These are phyloP conservation scores for Plebejus anna DNA, from an alignment of 2,888 invertebrate species.

Conservation along the genomic window DNA sequence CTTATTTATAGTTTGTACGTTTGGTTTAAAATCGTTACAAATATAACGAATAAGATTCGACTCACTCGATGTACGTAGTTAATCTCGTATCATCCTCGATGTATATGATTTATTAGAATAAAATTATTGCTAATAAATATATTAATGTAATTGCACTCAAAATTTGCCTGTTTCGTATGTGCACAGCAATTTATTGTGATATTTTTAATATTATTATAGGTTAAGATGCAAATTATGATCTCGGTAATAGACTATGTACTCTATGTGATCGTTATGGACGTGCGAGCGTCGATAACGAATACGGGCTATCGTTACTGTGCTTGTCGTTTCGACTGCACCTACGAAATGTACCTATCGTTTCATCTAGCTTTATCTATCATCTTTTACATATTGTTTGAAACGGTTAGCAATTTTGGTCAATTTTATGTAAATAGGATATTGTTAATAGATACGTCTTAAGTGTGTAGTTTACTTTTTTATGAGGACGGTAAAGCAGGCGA, in stretches of 20 bases:
- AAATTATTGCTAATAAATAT: constrained; percentile 58
- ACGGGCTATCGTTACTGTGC: constrained; percentile 52
- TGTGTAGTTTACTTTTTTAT: constrained; percentile 30
- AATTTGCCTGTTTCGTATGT: constrained; percentile 80
- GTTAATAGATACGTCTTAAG: constrained; percentile 48
- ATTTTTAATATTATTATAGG: constrained; percentile 78
- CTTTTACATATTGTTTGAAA: constrained; percentile 47
- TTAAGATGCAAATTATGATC: constrained; percentile 73
- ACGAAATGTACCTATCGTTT: constrained; percentile 40
- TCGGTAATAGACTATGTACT: constrained; percentile 70
- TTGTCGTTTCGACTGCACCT: constrained; percentile 46
- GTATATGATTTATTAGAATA: constrained; percentile 53
- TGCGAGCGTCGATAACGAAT: constrained; percentile 59
- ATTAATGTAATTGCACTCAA: constrained; percentile 78
- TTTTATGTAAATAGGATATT: constrained; percentile 66
- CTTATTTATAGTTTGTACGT: constrained; percentile 13
- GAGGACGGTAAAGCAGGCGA: constrained; percentile 15
- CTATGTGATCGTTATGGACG: constrained; percentile 67
- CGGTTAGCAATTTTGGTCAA: constrained; percentile 69
- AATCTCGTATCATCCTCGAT: constrained; percentile 33
- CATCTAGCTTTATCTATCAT: constrained; percentile 37
- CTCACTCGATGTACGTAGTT: constrained; percentile 25
- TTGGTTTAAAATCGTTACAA: neutral
- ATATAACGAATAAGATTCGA: constrained; percentile 28
- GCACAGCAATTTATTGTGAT: constrained; percentile 81